A percentile compares a stretch with the other conserved stretches of the same genome.
Conservation (phyloP, 1,140 invertebrate genomes). For the Pseudomyrmex pallidus region DNA sequence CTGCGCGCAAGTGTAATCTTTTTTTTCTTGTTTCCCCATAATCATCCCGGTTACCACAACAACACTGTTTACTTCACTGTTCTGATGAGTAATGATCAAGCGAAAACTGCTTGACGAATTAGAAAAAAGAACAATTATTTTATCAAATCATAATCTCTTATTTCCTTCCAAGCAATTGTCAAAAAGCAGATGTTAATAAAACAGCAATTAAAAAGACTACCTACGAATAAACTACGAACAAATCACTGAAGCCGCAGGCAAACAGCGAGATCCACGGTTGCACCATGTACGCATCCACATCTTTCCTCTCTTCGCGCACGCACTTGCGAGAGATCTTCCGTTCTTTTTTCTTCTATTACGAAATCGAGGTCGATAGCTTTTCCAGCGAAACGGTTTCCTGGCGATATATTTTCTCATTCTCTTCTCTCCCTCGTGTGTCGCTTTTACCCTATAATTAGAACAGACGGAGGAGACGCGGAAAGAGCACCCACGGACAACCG, state of each 20-base stretch:
- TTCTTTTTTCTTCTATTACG: conserved; percentile 4
- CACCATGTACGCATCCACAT: conserved; percentile 22
- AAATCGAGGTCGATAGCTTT: conserved; percentile 45
- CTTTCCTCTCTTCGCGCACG: background rate
- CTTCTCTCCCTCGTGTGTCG: background rate
- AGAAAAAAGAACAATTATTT: background rate
- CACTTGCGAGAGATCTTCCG: conserved; percentile 4
- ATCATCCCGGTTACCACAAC: conserved; percentile 13
- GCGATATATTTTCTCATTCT: conserved; percentile 26
- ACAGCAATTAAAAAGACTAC: background rate
- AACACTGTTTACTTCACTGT: background rate
- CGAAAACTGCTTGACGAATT: background rate
- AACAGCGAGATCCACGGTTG: background rate
- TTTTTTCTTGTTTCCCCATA: background rate
- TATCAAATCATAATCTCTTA: background rate
- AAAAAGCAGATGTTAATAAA: background rate
- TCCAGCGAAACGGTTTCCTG: background rate
- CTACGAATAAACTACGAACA: background rate
- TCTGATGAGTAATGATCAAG: background rate
- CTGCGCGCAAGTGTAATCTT: background rate
- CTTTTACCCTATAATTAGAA: conserved; percentile 58
- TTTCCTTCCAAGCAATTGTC: background rate
- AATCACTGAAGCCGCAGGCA: background rate
- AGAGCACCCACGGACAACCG: conserved; percentile 43
- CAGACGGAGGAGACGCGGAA: conserved; percentile 3